Percentiles rank a stretch among this genome's conserved stretches.
Evolutionary conservation across 1,140 invertebrate genomes (phyloP).

Genomic region (Polypedilum pembai): DNA sequence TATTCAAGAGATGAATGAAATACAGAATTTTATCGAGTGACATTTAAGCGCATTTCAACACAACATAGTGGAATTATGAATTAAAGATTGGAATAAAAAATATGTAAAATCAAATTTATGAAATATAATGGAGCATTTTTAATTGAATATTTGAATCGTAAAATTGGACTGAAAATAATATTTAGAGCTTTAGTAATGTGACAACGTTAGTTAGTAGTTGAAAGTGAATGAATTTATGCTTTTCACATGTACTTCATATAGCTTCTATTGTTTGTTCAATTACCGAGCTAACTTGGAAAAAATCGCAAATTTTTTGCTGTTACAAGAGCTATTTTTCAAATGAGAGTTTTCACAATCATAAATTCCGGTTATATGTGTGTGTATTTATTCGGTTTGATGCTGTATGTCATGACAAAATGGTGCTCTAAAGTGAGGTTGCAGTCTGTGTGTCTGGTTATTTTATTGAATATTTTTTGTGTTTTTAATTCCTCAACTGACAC

Average conservation of each 20-base stretch:
- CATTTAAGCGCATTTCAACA: too few species aligned
- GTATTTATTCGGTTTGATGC: neutral
- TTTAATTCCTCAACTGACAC: neutral
- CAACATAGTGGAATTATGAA: too few species aligned
- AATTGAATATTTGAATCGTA: too few species aligned
- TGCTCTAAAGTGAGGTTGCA: neutral
- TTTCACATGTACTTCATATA: neutral
- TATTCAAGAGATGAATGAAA: too few species aligned
- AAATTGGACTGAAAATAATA: too few species aligned
- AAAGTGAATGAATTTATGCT: too few species aligned
- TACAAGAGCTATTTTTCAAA: constrained; percentile 17
- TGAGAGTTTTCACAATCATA: neutral
- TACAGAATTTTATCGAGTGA: too few species aligned
- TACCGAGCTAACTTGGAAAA: constrained; percentile 4
- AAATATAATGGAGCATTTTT: too few species aligned
- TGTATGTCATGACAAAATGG: neutral
- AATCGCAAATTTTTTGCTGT: neutral
- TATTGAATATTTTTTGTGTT: constrained; percentile 16
- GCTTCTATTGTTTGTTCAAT: constrained; percentile 19
- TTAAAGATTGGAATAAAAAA: too few species aligned
- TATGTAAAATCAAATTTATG: too few species aligned
- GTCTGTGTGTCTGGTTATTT: constrained; percentile 13
- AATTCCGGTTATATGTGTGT: neutral
- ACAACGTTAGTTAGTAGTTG: too few species aligned
- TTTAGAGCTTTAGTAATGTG: too few species aligned